Base-by-base conservation (phyloP, 2,113 vertebrate genomes). In the Phoxinus phoxinus region DNA sequence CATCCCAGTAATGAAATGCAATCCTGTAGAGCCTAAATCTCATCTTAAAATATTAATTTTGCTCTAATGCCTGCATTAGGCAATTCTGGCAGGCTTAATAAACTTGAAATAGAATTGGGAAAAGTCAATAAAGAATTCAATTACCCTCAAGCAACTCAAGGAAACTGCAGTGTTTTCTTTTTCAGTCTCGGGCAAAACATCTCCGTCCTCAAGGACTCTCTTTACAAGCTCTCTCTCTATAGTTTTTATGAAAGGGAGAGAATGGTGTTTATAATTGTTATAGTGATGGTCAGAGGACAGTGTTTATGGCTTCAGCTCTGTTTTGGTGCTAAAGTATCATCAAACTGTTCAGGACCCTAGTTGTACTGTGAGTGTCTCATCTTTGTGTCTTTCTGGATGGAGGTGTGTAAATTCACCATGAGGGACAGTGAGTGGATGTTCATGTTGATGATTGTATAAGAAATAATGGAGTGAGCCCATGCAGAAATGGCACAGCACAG, bases 51-150 rank as follows among this genome's bases (percentile, higher is more conserved):
- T 94, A 94, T 93, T 93, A 93, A 95, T 95, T 93, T 92, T 86
- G 84, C 90, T 90, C 92, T 93, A 94, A 95, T 94, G 91, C 91
- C 88, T 81, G 86, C 91, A 92, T 93, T 93, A 93, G 91, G 90
- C 90, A 90, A 92, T 91, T 93, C 90, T 92, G 90, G 90, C 87
- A 59, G 87, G 88, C 91, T 93, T 93, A 94, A 94, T 94, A 93
- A 92, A 93, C 91, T 92, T 91, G 90, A 93, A 93, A 94, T 93
- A 90, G 92, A 94, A 93, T 90, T 90, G 91, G 92, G 90, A 88
- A 94, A 94, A 94, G 93, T 94, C 93, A 94, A 95, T 95, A 94
- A 93, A 87, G 91, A 93, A 93, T 93, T 93, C 86, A 93, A 92
- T 94, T 94, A 93, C 90, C 89, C 90, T 93, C 87, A 91, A 93